These are phyloP conservation scores for Phyllostomus discolor DNA, from an alignment of 2,113 vertebrate genomes.

Conservation along the genomic window DNA sequence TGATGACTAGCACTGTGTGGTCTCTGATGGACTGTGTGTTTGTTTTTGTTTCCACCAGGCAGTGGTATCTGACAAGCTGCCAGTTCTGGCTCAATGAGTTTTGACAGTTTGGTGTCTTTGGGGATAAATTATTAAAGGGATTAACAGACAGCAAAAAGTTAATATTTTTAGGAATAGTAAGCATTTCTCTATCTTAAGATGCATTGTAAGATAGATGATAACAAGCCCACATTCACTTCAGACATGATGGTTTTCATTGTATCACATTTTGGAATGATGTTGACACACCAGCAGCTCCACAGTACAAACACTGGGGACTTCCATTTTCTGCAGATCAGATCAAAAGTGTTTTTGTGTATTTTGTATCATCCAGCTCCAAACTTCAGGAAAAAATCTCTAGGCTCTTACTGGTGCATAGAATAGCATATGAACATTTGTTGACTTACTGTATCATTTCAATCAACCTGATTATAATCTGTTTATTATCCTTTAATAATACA, in stretches of 20 bases:
- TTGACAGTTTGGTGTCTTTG: slow-evolving; percentile 29
- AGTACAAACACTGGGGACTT: background rate
- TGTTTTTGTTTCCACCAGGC: background rate
- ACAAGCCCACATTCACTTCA: background rate
- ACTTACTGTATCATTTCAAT: background rate
- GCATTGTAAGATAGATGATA: background rate
- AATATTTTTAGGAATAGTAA: background rate
- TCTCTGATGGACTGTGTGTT: background rate
- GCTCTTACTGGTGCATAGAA: background rate
- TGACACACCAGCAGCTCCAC: background rate
- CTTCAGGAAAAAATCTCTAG: background rate
- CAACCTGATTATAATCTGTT: background rate
- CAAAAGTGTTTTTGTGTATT: background rate
- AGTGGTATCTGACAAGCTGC: background rate
- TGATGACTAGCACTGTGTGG: background rate
- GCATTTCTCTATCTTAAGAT: background rate
- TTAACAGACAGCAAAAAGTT: background rate
- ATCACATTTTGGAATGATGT: background rate
- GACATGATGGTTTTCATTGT: background rate
- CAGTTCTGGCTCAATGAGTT: background rate
- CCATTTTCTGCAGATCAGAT: background rate
- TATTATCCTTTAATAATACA: background rate
- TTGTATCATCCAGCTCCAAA: background rate
- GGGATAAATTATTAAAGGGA: slow-evolving; percentile 47
- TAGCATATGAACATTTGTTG: background rate